These are phyloP conservation scores for Xanthorhoe designata DNA, from an alignment of 2,888 invertebrate genomes.

Conservation along the genomic window DNA sequence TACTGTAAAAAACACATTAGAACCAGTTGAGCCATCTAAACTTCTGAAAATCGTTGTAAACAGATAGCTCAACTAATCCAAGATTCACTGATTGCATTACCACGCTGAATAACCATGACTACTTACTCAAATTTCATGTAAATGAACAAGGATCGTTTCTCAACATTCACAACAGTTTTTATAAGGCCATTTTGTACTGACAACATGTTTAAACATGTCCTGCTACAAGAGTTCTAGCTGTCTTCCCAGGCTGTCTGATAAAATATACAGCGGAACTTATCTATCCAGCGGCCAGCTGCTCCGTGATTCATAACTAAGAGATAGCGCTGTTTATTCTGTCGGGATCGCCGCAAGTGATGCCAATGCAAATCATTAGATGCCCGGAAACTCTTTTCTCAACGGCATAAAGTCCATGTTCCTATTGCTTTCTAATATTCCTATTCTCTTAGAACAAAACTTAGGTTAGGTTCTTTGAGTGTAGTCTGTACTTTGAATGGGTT, in stretches of 20 bases:
- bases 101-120: no score
- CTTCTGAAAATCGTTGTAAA: no score
- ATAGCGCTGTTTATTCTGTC: constrained; percentile 65
- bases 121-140: background rate
- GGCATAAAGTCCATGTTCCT: constrained; percentile 15
- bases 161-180: background rate
- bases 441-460: constrained; percentile 13
- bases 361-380: constrained; percentile 38
- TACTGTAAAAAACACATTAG: no score
- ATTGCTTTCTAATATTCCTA: constrained; percentile 21
- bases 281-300: constrained; percentile 74
- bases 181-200: background rate
- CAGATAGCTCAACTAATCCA: no score
- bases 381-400: constrained; percentile 16
- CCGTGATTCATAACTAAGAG: constrained; percentile 70
- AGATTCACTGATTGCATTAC: no score
- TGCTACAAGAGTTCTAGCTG: constrained; percentile 13
- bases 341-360: constrained; percentile 55
- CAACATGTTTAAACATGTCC: background rate
- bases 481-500: background rate
- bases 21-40: no score
- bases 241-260: constrained; percentile 19
- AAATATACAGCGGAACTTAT: constrained; percentile 78
- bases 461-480: constrained; percentile 22
- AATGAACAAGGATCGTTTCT: background rate